Evolutionary conservation across 2,113 vertebrate genomes (phyloP).

Genomic region (Coregonus clupeaformis): DNA sequence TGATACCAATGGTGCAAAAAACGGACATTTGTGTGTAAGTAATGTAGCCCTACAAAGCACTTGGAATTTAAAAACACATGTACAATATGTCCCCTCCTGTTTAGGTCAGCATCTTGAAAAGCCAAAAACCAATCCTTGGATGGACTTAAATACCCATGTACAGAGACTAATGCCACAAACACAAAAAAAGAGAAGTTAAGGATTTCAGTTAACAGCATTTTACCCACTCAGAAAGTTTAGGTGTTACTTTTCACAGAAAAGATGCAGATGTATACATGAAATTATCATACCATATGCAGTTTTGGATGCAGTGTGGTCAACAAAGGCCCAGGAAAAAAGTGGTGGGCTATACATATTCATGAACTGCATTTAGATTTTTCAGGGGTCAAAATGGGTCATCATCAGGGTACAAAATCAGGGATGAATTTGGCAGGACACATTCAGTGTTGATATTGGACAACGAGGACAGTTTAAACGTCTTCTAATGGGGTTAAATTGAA

Average conservation of each 20-base stretch:
- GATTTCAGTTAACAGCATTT: slow-evolving; percentile 39
- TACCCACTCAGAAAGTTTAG: slow-evolving; percentile 4
- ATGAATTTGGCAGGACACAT: no score
- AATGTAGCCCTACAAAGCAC: not conserved
- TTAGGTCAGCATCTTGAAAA: slow-evolving; percentile 15
- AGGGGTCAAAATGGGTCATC: no score
- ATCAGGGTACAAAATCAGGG: no score
- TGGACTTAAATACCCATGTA: slow-evolving; percentile 24
- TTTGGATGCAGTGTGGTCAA: slow-evolving; percentile 37
- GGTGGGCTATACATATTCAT: not conserved
- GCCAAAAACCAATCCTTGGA: not conserved
- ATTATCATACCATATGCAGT: slow-evolving; percentile 16
- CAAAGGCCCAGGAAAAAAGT: not conserved
- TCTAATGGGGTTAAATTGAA: no score
- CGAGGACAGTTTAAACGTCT: no score
- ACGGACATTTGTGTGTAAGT: no score
- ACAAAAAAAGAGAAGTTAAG: slow-evolving; percentile 25
- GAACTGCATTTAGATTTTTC: not conserved
- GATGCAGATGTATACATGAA: slow-evolving; percentile 31
- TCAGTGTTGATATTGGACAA: no score
- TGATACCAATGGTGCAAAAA: not conserved
- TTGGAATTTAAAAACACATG: not conserved
- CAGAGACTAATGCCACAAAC: not conserved
- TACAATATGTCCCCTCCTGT: slow-evolving; percentile 8
- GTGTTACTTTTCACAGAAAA: slow-evolving; percentile 23